These are phyloP conservation scores for Macrobrachium nipponense DNA, from an alignment of 1,140 invertebrate species.

Conservation along the genomic window DNA sequence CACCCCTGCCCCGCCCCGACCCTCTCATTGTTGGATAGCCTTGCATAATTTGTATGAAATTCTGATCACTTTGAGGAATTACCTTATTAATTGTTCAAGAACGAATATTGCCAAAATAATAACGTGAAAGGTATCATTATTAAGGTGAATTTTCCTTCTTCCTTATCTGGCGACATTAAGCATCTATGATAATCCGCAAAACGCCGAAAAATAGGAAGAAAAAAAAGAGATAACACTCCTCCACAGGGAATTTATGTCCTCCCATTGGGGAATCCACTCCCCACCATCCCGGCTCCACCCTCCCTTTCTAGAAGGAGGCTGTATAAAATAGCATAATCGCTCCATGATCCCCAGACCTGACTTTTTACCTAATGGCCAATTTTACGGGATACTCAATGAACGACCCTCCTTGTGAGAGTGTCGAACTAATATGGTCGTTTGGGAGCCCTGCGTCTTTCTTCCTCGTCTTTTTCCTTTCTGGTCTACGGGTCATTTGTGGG, in stretches of 20 bases:
- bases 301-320: background rate
- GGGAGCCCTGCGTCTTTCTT: background rate
- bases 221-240: background rate
- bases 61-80: no score
- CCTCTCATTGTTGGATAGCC: no score
- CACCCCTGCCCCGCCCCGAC: no score
- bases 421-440: background rate
- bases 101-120: no score
- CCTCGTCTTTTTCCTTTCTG: background rate
- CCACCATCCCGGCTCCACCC: background rate
- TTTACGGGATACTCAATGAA: slow-evolving; percentile 43
- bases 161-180: no score
- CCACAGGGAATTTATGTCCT: background rate
- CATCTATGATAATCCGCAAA: no score
- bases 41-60: no score
- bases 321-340: slow-evolving; percentile 36
- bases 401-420: background rate
- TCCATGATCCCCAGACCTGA: slow-evolving; percentile 38
- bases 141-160: no score
- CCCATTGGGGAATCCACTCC: background rate
- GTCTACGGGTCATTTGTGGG: no score
- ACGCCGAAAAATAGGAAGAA: background rate
- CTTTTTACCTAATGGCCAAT: slow-evolving; percentile 50
- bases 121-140: no score
- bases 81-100: no score